Evolutionary conservation across 2,797 vertebrate genomes (phyloP), one percentile per base, ranked within the genome.

Genomic region (Notolepis coatsorum): DNA sequence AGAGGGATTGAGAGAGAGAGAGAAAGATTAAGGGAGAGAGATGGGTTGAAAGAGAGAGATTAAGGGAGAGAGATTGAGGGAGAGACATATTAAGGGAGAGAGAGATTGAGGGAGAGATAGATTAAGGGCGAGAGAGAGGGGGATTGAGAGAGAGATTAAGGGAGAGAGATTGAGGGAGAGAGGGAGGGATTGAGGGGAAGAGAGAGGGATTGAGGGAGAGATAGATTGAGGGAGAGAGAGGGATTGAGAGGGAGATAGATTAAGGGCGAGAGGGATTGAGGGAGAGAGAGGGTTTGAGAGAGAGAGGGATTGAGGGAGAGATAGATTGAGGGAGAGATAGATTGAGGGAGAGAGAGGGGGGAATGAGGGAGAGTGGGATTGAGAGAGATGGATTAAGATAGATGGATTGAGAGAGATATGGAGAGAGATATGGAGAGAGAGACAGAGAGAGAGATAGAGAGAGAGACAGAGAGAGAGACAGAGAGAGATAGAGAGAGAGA

Each of bases 111-210:
- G 25, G 59, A 47, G 39, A 51, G 47, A 61, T n/a, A 75, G 48
- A n/a, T n/a, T n/a, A n/a, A n/a, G n/a, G n/a, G n/a, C n/a, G 56
- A 24, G 43, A 61, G 30, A 54, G 51, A 10, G 46, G 6, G 35
- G 21, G 20, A 27, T 51, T 23, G 59, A 47, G 39, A 51, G 47
- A 61, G 13, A 75, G 48, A n/a, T n/a, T n/a, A n/a, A n/a, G 56
- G 15, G 43, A 61, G 30, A 54, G 51, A 10, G 46, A 5, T 30
- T 18, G 20, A 27, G 55, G 25, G 59, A 47, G 39, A 51, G 47
- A 61, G 13, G 73, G 48, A n/a, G 74, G 96, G 93, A 58, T 93
- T 95, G 56, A 24, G 43, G 60, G 30, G 51, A 48, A 10, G 46
- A 5, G 35, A 21, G 20, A 27, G 55, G 25, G 59, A 47, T 37